phyloP scores from a whole-genome alignment of 2,113 vertebrate species.

The Catagonus wagneri region DNA sequence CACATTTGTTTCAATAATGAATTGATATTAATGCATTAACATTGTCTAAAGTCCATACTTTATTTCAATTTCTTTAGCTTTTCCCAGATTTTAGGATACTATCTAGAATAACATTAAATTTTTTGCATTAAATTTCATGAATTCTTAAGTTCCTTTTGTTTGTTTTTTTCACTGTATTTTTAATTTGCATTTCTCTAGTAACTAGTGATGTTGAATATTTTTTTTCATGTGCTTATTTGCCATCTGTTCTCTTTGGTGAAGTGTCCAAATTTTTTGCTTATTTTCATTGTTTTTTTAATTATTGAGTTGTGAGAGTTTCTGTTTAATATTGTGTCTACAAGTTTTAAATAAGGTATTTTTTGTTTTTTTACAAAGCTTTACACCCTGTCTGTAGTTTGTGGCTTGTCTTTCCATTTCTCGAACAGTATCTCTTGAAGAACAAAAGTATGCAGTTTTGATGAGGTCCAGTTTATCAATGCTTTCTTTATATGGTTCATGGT shows the following conservation, averaged over 20 bases:
- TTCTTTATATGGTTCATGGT: neutral
- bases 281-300: neutral
- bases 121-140: neutral
- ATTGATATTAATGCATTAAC: neutral
- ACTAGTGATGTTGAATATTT: neutral
- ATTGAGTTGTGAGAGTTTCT: neutral
- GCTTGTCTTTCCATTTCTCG: neutral
- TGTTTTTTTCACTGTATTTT: neutral
- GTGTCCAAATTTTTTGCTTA: neutral
- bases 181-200: neutral
- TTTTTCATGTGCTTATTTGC: neutral
- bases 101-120: neutral
- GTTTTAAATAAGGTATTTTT: neutral
- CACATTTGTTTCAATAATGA: neutral
- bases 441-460: neutral
- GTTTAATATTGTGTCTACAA: neutral
- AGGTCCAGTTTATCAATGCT: neutral
- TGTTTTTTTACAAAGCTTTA: conserved; percentile 10
- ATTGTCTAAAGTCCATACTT: neutral
- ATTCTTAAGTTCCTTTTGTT: neutral
- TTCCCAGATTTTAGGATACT: neutral
- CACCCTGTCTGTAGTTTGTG: neutral
- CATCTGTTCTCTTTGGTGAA: neutral
- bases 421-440: neutral
- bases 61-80: neutral